A percentile compares a stretch with the other conserved stretches of the same genome.
phyloP scores from a whole-genome alignment of 2,113 vertebrate genomes.

The Microtus oregoni region DNA sequence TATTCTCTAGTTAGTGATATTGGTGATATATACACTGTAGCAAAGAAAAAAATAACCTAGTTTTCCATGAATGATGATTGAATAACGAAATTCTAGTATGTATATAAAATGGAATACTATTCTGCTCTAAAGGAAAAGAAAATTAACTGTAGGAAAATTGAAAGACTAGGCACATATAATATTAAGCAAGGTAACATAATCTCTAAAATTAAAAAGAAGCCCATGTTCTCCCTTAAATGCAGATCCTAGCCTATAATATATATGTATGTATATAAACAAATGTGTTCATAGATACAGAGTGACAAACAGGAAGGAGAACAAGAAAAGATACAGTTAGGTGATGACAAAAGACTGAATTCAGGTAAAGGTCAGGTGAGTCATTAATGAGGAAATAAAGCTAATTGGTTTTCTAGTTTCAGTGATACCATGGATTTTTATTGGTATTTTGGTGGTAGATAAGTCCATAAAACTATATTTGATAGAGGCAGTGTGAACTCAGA shows the following conservation, averaged over 20 bases:
- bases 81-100: neutral
- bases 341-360: neutral
- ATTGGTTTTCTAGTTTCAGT: neutral
- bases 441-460: neutral
- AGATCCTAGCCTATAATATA: neutral
- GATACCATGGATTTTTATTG: neutral
- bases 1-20: neutral
- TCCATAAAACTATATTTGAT: neutral
- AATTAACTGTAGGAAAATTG: neutral
- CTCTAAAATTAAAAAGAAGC: neutral
- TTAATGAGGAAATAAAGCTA: neutral
- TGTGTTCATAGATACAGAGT: neutral
- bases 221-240: neutral
- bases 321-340: neutral
- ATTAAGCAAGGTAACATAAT: neutral
- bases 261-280: neutral
- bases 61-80: neutral
- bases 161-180: neutral
- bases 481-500: no score
- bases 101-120: neutral
- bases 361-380: no score
- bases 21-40: neutral
- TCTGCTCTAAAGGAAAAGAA: neutral
- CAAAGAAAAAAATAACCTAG: neutral
- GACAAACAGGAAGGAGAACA: neutral